Conservation (phyloP, 2,797 vertebrate genomes). For the Philypnodon macrostomus region DNA sequence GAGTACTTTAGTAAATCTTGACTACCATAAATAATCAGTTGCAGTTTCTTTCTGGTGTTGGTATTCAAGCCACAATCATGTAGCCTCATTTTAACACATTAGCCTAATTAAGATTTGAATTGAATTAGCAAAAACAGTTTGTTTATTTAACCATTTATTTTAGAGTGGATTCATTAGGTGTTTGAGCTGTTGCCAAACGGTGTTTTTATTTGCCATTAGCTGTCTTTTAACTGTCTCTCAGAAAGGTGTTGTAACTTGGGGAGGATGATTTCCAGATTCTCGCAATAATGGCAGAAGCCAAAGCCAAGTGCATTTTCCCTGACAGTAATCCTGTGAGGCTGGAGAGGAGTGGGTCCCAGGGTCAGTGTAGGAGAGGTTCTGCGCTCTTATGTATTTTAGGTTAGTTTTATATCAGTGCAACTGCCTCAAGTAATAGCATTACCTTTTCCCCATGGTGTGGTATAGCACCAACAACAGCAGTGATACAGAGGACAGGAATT, state of each 20-base stretch:
- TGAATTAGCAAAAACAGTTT: conserved; percentile 38
- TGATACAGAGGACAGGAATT: conserved; percentile 28
- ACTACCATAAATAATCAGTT: conserved; percentile 20
- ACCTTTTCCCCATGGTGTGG: conserved; percentile 36
- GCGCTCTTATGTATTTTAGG: conserved; percentile 28
- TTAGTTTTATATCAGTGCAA: conserved; percentile 33
- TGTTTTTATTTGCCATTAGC: conserved; percentile 19
- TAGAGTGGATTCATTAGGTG: conserved; percentile 17
- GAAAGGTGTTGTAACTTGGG: conserved; percentile 5
- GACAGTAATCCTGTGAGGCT: conserved; percentile 37
- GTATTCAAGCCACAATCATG: conserved; percentile 32
- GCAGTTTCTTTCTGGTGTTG: conserved; percentile 13
- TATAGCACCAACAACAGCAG: conserved; percentile 30
- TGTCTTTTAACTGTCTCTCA: conserved; percentile 7
- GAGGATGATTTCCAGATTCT: conserved; percentile 19
- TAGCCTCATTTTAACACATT: conserved; percentile 31
- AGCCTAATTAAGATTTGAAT: conserved; percentile 34
- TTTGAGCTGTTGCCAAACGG: conserved; percentile 22
- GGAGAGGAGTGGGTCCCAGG: conserved; percentile 31
- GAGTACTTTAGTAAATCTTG: neutral
- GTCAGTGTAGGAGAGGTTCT: conserved; percentile 19
- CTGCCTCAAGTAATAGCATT: conserved; percentile 31
- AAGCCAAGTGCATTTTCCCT: conserved; percentile 30
- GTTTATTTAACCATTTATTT: conserved; percentile 37
- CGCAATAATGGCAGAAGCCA: conserved; percentile 22